phyloP scores from a whole-genome alignment of 2,888 invertebrate genomes.

The Heptascelio sp. region DNA sequence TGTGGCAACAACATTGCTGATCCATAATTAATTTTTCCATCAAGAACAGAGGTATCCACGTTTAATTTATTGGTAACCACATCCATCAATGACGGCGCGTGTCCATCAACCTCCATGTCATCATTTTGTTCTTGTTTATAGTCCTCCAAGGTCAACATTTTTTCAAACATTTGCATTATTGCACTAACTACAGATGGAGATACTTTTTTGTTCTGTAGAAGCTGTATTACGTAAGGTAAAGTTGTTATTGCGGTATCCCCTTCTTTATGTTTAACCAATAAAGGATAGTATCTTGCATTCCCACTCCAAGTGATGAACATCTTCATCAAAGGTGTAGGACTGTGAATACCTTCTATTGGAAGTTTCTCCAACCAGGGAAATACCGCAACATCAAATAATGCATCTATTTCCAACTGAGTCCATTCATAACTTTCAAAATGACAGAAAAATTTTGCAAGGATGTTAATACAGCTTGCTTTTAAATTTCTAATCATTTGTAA shows the following conservation, averaged over 20 bases:
- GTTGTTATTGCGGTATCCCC: constrained; percentile 86
- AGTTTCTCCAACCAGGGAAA: constrained; percentile 94
- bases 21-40: constrained; percentile 89
- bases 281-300: constrained; percentile 92
- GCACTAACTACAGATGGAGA: constrained; percentile 88
- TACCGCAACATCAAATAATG: constrained; percentile 92
- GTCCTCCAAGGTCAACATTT: constrained; percentile 89
- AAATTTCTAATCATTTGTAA: constrained; percentile 89
- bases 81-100: constrained; percentile 69
- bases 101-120: constrained; percentile 78
- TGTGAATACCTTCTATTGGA: constrained; percentile 93
- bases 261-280: constrained; percentile 88
- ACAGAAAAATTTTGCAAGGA: constrained; percentile 92
- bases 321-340: constrained; percentile 94
- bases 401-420: constrained; percentile 90
- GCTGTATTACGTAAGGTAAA: constrained; percentile 89
- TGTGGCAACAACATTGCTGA: constrained; percentile 92
- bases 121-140: constrained; percentile 86
- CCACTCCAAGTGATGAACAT: constrained; percentile 94
- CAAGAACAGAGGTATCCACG: constrained; percentile 70
- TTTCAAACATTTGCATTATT: constrained; percentile 92
- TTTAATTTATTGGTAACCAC: constrained; percentile 74
- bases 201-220: constrained; percentile 91
- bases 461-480: constrained; percentile 87
- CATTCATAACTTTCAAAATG: constrained; percentile 94